Evolutionary conservation across 2,797 vertebrate genomes (phyloP), one percentile per base, ranked within the genome.

Genomic region (Apodemus agrarius): DNA sequence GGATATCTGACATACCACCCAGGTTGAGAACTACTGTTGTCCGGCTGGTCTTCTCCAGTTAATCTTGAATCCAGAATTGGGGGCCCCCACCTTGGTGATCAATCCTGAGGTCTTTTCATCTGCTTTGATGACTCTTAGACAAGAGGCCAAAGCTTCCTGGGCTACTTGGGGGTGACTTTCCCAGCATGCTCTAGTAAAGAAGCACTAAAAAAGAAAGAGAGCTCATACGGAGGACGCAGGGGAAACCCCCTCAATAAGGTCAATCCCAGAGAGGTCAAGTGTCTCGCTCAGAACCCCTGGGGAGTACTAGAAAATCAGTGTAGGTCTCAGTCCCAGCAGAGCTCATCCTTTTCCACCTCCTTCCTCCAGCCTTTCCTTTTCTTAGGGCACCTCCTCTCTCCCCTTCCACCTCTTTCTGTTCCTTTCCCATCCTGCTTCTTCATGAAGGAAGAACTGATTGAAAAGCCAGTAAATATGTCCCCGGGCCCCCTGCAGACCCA

Each of bases 401-500:
- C 4, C 14, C 21, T 82, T 46, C 34, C 31, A 29, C 46, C 34
- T 74, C 9, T 8, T 31, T 54, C 24, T 22, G 17, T 40, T 16
- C 26, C 54, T 63, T 81, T 83, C 22, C 11, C 24, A 72, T 84
- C 37, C 26, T 37, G 40, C 52, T 79, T 46, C 52, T 84, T 90
- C 79, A 40, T 79, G 46, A 90, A 95, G 61, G 85, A 92, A 40
- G 11, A 6, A 8, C 24, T 74, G 74, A 37, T 24, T 40, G 52
- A 67, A 96, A 93, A 84, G 1, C 67, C 76, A 84, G 49, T 88
- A 92, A 81, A 87, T 88, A 90, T 6, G n/a, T 2, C 14, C 5
- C 31, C 34, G 2, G 16, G 0, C 16, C 14, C 67, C 67, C 17
- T 8, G 14, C 43, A 96, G 63, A 96, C 84, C 31, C 79, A 75